Conservation (phyloP, 1,140 invertebrate genomes). For the Tribolium madens region DNA sequence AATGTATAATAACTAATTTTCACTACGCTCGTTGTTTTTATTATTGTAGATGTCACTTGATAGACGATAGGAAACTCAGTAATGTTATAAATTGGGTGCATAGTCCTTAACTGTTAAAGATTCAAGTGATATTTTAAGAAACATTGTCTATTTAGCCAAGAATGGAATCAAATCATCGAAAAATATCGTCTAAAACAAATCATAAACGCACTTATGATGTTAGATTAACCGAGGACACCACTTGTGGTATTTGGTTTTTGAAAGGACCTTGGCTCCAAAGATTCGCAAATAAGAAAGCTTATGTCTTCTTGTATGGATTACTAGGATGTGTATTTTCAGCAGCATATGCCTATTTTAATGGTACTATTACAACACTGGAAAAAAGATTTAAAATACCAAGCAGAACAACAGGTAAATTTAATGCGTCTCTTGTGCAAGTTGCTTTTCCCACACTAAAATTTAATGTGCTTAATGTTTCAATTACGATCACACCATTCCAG, state of each 20-base stretch:
- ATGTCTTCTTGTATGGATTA: conserved; percentile 79
- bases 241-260: conserved; percentile 74
- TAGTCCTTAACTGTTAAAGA: background rate
- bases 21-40: conserved; percentile 21
- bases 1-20: background rate
- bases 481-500: background rate
- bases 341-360: conserved; percentile 81
- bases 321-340: conserved; percentile 81
- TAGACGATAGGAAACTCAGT: background rate
- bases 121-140: background rate
- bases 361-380: conserved; percentile 83
- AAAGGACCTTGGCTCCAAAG: conserved; percentile 71
- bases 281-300: conserved; percentile 82
- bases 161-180: conserved; percentile 1
- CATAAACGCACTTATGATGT: background rate
- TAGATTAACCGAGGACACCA: conserved; percentile 68
- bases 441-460: conserved; percentile 30
- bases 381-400: conserved; percentile 85
- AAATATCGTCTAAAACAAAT: background rate
- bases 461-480: conserved; percentile 22
- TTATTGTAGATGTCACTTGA: conserved; percentile 31
- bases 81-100: background rate
- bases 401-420: conserved; percentile 75
- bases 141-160: background rate
- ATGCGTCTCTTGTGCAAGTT: background rate